phyloP scores from a whole-genome alignment of 1,140 invertebrate species.

The Drosophila asahinai region DNA sequence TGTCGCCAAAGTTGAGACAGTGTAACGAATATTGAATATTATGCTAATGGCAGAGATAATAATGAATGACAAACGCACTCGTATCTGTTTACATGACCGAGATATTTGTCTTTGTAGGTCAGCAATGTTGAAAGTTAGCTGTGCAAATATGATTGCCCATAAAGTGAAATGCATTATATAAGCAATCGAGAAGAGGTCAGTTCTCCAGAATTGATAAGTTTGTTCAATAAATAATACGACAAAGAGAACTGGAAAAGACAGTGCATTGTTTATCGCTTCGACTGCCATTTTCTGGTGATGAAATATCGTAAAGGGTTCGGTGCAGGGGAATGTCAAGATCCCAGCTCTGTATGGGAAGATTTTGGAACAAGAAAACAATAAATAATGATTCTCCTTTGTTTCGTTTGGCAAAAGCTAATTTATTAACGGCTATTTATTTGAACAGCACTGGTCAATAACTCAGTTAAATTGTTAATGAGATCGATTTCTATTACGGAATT shows the following conservation, averaged over 20 bases:
- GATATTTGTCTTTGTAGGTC: slow-evolving; percentile 50
- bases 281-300: slow-evolving; percentile 19
- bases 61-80: slow-evolving; percentile 18
- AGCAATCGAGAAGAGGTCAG: slow-evolving; percentile 37
- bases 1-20: slow-evolving; percentile 38
- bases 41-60: slow-evolving; percentile 51
- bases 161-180: slow-evolving; percentile 38
- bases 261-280: slow-evolving; percentile 24
- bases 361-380: slow-evolving; percentile 13
- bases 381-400: slow-evolving; percentile 34
- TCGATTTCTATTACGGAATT: not conserved
- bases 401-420: slow-evolving; percentile 13
- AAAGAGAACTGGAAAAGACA: slow-evolving; percentile 13
- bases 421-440: slow-evolving; percentile 12
- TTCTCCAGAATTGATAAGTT: slow-evolving; percentile 23
- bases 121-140: slow-evolving; percentile 38
- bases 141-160: slow-evolving; percentile 30
- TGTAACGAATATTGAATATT: slow-evolving; percentile 54
- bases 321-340: not conserved
- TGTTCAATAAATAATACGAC: slow-evolving; percentile 30
- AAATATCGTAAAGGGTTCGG: slow-evolving; percentile 7
- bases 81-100: slow-evolving; percentile 40
- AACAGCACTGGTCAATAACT: slow-evolving; percentile 5
- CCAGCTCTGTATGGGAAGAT: not conserved
- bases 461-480: not conserved